Evolutionary conservation across 2,113 vertebrate genomes (phyloP).

Genomic region (Rhizomys pruinosus): DNA sequence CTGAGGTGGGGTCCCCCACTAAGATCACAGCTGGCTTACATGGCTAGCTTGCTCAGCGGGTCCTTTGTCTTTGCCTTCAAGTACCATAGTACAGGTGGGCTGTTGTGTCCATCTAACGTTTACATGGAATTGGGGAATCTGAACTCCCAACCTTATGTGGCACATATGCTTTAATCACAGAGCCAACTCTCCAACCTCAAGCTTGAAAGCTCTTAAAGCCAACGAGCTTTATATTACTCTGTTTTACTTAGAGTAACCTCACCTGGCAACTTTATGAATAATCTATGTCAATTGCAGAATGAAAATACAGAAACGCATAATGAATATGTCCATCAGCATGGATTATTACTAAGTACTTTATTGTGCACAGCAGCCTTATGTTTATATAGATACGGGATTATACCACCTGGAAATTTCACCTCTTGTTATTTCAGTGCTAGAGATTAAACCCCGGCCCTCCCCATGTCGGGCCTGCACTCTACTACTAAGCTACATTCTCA

Average conservation of each 20-base stretch:
- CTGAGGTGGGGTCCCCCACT: background rate
- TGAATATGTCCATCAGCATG: background rate
- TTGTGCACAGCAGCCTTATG: background rate
- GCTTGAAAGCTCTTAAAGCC: background rate
- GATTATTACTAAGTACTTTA: background rate
- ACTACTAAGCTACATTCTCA: background rate
- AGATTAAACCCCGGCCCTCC: background rate
- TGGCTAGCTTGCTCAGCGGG: background rate
- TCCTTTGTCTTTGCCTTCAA: background rate
- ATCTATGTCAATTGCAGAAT: background rate
- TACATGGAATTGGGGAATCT: background rate
- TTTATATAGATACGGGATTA: slow-evolving; percentile 15
- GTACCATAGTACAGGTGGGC: background rate
- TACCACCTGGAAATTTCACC: background rate
- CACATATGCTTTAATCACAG: background rate
- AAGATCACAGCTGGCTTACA: background rate
- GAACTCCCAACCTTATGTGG: background rate
- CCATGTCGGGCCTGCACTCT: background rate
- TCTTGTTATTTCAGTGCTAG: background rate
- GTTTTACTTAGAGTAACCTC: background rate
- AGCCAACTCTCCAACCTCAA: background rate
- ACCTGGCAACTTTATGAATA: background rate
- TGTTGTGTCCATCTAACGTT: background rate
- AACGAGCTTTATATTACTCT: background rate
- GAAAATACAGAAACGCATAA: background rate